Evolutionary conservation across 2,113 vertebrate species (phyloP).

Genomic region (Paradoxurus hermaphroditus): DNA sequence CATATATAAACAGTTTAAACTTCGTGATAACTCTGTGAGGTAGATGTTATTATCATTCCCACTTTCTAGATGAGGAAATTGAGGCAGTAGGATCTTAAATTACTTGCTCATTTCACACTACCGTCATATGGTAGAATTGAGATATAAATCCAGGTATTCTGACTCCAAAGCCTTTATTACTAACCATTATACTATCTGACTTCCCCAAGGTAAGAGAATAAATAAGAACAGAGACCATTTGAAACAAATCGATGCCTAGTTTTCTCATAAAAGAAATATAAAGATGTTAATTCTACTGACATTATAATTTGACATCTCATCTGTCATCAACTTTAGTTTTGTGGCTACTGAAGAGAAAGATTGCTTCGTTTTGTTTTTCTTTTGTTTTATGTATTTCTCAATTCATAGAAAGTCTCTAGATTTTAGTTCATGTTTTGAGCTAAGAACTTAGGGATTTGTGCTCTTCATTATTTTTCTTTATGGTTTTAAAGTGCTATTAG

Average conservation of each 20-base stretch:
- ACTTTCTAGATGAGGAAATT: neutral
- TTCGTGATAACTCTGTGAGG: neutral
- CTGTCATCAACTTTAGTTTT: neutral
- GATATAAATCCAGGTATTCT: neutral
- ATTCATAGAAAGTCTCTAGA: neutral
- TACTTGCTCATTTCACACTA: neutral
- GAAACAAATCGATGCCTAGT: neutral
- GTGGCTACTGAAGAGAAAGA: neutral
- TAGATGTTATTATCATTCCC: neutral
- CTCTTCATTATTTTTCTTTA: neutral
- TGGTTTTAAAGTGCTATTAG: neutral
- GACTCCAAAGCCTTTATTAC: neutral
- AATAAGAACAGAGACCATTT: neutral
- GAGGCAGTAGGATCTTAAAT: neutral
- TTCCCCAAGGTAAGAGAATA: neutral
- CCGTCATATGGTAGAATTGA: neutral
- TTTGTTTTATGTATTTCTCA: neutral
- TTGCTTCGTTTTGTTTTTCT: neutral
- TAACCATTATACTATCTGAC: neutral
- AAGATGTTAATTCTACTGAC: neutral
- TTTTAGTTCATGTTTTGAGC: neutral
- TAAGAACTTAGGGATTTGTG: neutral
- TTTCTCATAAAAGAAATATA: neutral
- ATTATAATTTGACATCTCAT: neutral
- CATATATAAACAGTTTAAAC: neutral